phyloP scores from a whole-genome alignment of 2,113 vertebrate genomes.

The Peromyscus polionotus region DNA sequence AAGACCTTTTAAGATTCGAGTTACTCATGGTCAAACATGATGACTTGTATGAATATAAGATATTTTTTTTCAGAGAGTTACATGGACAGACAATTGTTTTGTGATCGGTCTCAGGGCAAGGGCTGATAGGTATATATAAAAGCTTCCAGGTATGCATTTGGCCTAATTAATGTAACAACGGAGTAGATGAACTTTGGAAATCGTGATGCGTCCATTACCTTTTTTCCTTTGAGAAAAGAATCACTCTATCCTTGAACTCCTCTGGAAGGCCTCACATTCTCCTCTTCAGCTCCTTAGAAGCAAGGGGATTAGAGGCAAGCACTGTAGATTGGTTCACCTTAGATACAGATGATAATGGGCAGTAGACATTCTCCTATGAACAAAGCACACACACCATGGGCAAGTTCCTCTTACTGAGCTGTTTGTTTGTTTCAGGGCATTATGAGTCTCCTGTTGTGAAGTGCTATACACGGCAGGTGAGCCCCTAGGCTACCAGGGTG shows the following conservation, averaged over 20 bases:
- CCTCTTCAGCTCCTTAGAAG: constrained; percentile 90
- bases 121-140: constrained; percentile 85
- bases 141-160: constrained; percentile 84
- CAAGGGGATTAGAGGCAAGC: constrained; percentile 84
- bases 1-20: no score
- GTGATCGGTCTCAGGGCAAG: constrained; percentile 89
- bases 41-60: constrained; percentile 82
- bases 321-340: constrained; percentile 83
- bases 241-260: constrained; percentile 91
- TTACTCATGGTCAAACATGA: constrained; percentile 78
- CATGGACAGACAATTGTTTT: constrained; percentile 84
- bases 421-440: constrained; percentile 67
- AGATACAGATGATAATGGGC: constrained; percentile 87
- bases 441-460: constrained; percentile 72
- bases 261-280: constrained; percentile 89
- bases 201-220: constrained; percentile 83
- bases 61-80: constrained; percentile 82
- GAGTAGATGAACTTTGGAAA: constrained; percentile 87
- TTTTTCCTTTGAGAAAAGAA: constrained; percentile 85
- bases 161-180: constrained; percentile 88
- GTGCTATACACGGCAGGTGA: constrained; percentile 68
- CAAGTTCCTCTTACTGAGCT: constrained; percentile 81
- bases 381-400: constrained; percentile 77
- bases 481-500: constrained; percentile 69
- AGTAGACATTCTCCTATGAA: constrained; percentile 85